These are phyloP conservation scores for Periophthalmodon schlosseri DNA, from an alignment of 2,113 vertebrate genomes.

Conservation along the genomic window DNA sequence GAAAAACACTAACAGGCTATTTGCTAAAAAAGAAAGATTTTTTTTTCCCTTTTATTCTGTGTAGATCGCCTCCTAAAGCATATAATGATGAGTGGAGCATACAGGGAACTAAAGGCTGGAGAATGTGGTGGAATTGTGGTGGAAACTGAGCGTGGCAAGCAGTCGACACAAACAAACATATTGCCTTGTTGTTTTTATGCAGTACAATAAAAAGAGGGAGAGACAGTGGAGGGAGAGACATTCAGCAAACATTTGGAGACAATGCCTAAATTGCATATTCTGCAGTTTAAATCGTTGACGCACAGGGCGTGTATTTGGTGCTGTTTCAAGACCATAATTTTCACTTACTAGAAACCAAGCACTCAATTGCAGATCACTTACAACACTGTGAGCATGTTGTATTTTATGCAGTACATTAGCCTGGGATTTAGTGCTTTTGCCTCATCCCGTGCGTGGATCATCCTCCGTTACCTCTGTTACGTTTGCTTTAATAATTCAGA, in stretches of 20 bases:
- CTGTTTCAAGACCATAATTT: neutral
- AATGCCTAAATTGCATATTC: neutral
- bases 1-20: neutral
- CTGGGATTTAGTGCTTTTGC: conserved; percentile 6
- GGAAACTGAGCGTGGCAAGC: too few species aligned
- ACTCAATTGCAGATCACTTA: neutral
- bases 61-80: conserved; percentile 22
- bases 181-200: too few species aligned
- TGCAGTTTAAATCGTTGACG: too few species aligned
- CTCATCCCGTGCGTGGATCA: conserved; percentile 27
- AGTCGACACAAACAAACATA: conserved; percentile 9
- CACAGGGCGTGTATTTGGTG: neutral
- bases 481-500: conserved; percentile 51
- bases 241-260: neutral
- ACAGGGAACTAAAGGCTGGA: neutral
- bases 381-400: neutral
- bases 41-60: neutral
- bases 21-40: conserved; percentile 14
- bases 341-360: neutral
- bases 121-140: too few species aligned
- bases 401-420: neutral
- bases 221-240: neutral
- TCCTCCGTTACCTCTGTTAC: conserved; percentile 26
- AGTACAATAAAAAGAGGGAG: too few species aligned
- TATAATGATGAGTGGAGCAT: neutral